phyloP scores from a whole-genome alignment of 2,113 vertebrate genomes.

The Grammomys dolichurus region DNA sequence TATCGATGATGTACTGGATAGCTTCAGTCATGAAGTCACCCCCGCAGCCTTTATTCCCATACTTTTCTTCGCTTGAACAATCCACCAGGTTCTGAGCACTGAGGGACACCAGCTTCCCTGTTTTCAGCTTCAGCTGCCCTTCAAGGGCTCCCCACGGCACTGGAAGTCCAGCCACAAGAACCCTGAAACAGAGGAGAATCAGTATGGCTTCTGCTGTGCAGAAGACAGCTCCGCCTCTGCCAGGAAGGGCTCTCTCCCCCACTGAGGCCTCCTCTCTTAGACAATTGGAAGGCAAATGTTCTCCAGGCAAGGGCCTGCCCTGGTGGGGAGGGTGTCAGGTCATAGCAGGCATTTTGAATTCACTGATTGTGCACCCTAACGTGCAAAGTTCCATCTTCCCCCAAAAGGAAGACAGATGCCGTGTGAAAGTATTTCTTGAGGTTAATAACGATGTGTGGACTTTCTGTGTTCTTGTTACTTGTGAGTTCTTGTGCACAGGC shows the following conservation, averaged over 20 bases:
- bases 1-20: conserved; percentile 91
- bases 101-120: conserved; percentile 89
- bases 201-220: not conserved
- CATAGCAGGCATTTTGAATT: not conserved
- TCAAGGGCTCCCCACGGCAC: conserved; percentile 93
- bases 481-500: not conserved
- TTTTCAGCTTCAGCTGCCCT: conserved; percentile 89
- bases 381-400: not conserved
- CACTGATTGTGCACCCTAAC: not conserved
- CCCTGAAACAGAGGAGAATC: conserved; percentile 83
- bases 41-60: conserved; percentile 90
- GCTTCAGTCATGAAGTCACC: conserved; percentile 90
- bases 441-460: not conserved
- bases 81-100: conserved; percentile 94
- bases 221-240: not conserved
- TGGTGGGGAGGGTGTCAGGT: not conserved
- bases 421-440: conserved; percentile 79
- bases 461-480: not conserved
- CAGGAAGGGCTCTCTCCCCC: not conserved
- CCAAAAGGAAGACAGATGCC: not conserved
- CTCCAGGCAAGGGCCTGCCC: not conserved
- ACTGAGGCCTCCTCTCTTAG: not conserved
- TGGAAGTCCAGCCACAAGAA: conserved; percentile 94
- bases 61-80: conserved; percentile 85
- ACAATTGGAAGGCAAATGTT: not conserved